Conservation (phyloP, 2,888 invertebrate species). For the Yponomeuta malinellus region DNA sequence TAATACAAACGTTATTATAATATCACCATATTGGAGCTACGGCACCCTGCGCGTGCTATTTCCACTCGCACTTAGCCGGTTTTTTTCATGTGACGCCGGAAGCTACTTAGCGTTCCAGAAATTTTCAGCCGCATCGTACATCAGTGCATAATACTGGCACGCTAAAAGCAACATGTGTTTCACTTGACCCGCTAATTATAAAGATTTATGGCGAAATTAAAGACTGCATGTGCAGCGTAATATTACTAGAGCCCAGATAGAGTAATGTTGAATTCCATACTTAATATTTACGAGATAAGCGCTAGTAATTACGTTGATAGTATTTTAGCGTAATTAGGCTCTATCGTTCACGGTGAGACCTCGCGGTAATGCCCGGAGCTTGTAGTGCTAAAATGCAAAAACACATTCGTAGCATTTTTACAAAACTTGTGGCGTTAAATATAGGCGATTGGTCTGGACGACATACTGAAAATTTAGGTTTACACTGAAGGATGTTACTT, state of each 20-base stretch:
- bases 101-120: neutral
- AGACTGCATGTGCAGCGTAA: neutral
- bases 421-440: neutral
- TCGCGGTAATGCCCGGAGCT: neutral
- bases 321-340: neutral
- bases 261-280: neutral
- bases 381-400: neutral
- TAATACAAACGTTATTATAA: no score
- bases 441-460: neutral
- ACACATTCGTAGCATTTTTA: neutral
- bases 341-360: neutral
- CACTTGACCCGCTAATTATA: neutral
- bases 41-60: no score
- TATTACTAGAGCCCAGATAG: neutral
- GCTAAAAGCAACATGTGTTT: constrained; percentile 3
- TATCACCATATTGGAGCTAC: no score
- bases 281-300: neutral
- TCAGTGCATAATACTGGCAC: neutral
- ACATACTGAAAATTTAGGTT: no score
- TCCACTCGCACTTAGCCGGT: no score
- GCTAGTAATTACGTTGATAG: neutral
- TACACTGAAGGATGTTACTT: no score
- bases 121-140: neutral
- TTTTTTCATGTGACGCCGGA: neutral
- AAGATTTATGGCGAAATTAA: neutral